phyloP scores from a whole-genome alignment of 1,140 invertebrate genomes.

The Cheumatopsyche charites region DNA sequence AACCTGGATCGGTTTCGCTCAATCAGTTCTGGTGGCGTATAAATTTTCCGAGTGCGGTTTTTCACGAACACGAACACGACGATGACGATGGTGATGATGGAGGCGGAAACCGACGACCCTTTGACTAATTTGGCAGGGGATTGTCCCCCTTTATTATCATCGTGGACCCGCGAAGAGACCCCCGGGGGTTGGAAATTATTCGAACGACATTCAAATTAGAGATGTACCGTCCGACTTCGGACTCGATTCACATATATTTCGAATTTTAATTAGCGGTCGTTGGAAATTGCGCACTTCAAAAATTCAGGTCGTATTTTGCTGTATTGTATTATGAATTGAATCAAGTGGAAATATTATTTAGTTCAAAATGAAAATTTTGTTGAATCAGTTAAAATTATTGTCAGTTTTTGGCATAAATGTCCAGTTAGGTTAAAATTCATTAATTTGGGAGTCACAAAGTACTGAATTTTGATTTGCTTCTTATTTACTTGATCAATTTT shows the following conservation, averaged over 20 bases:
- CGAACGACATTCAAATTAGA: constrained; percentile 26
- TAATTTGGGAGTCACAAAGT: no score
- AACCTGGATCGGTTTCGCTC: neutral
- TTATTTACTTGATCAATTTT: no score
- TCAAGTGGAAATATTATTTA: no score
- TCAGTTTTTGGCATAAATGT: no score
- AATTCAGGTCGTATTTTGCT: no score
- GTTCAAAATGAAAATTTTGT: no score
- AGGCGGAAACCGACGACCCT: constrained; percentile 21
- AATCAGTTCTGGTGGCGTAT: neutral
- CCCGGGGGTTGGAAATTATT: constrained; percentile 8
- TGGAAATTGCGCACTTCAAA: no score
- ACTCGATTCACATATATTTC: constrained; percentile 3
- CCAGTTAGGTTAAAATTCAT: no score
- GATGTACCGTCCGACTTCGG: constrained; percentile 6
- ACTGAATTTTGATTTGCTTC: no score
- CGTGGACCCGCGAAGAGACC: neutral
- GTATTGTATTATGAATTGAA: no score
- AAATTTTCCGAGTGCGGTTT: neutral
- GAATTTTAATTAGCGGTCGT: constrained; percentile 14
- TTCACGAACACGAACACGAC: neutral
- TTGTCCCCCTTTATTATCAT: constrained; percentile 2
- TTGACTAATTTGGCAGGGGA: constrained; percentile 17
- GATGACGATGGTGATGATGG: neutral
- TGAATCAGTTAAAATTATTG: no score